phyloP scores from a whole-genome alignment of 2,888 invertebrate species.

The Folsomia manolachei region DNA sequence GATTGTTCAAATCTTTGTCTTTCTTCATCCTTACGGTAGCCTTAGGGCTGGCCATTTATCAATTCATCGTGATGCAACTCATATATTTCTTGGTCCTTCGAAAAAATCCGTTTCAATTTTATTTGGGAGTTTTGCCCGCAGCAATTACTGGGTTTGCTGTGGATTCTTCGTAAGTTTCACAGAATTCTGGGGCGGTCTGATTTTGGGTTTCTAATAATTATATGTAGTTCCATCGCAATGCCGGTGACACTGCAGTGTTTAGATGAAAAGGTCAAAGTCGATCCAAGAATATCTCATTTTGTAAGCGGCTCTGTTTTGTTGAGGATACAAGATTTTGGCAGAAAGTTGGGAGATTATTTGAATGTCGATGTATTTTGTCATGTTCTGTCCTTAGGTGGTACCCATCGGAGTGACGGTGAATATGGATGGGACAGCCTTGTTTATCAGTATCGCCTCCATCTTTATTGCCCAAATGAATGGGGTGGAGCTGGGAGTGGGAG shows the following conservation, averaged over 20 bases:
- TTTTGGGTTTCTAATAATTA: not conserved
- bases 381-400: too few relatives aligned
- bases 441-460: constrained; percentile 80
- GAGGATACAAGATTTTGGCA: too few relatives aligned
- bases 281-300: constrained; percentile 78
- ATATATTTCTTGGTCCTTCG: constrained; percentile 76
- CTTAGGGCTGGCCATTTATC: constrained; percentile 77
- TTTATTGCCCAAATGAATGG: constrained; percentile 86
- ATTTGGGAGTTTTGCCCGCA: constrained; percentile 75
- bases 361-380: too few relatives aligned
- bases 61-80: constrained; percentile 76
- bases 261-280: constrained; percentile 77
- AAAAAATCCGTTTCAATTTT: constrained; percentile 83
- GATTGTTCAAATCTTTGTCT: constrained; percentile 58
- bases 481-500: constrained; percentile 73
- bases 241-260: constrained; percentile 83
- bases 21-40: constrained; percentile 77
- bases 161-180: constrained; percentile 76
- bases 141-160: constrained; percentile 85
- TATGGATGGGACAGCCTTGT: constrained; percentile 88
- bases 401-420: constrained; percentile 79
- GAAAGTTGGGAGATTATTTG: too few relatives aligned
- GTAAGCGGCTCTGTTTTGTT: too few relatives aligned
- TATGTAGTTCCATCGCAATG: constrained; percentile 63
- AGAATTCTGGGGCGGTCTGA: not conserved